Evolutionary conservation across 2,113 vertebrate genomes (phyloP).

Genomic region (Apteryx owenii): DNA sequence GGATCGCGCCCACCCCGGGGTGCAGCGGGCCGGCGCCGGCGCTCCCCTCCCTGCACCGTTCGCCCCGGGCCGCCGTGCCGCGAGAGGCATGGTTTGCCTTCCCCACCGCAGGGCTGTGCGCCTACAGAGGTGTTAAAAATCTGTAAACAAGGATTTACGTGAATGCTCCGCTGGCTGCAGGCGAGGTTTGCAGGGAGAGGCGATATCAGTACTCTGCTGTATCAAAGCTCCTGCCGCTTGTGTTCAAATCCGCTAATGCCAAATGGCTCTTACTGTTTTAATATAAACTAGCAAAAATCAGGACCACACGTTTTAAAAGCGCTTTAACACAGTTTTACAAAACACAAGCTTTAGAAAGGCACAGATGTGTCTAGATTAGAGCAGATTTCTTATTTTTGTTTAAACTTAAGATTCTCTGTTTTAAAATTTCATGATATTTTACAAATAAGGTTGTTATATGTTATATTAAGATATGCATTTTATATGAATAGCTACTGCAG

Average conservation of each 20-base stretch:
- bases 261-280: neutral
- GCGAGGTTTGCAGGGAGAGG: neutral
- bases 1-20: too few relatives aligned
- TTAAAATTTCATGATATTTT: neutral
- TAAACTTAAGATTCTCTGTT: neutral
- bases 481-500: neutral
- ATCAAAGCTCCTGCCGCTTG: neutral
- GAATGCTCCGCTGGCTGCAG: neutral
- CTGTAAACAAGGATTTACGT: neutral
- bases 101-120: neutral
- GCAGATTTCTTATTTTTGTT: neutral
- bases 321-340: neutral
- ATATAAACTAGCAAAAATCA: neutral
- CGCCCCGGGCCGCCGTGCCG: too few relatives aligned
- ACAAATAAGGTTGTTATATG: neutral
- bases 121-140: neutral
- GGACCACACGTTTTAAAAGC: neutral
- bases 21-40: too few relatives aligned
- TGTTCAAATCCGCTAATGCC: neutral
- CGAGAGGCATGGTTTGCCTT: neutral
- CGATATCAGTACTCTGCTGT: neutral
- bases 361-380: neutral
- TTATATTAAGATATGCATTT: neutral
- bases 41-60: too few relatives aligned
- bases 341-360: neutral